phyloP scores from a whole-genome alignment of 2,797 vertebrate species.

The Myripristis murdjan region DNA sequence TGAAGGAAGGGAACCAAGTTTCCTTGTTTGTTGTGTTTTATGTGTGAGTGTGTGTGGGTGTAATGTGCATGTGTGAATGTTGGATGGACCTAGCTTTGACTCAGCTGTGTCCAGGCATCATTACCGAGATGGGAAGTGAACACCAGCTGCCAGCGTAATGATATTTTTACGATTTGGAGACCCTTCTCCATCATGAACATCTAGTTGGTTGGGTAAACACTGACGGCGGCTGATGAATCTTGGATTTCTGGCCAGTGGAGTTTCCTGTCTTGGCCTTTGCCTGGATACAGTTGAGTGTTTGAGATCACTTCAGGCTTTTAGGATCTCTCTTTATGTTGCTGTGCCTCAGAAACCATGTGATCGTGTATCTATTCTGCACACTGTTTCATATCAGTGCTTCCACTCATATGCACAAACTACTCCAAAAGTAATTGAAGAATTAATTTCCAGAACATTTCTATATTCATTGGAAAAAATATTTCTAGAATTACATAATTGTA shows the following conservation, averaged over 20 bases:
- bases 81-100: slow-evolving; percentile 34
- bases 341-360: slow-evolving; percentile 73
- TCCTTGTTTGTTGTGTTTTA: slow-evolving; percentile 25
- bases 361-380: slow-evolving; percentile 41
- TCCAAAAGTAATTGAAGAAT: slow-evolving; percentile 41
- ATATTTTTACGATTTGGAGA: background rate
- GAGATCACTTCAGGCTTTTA: slow-evolving; percentile 72
- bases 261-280: slow-evolving; percentile 46
- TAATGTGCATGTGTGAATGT: slow-evolving; percentile 10
- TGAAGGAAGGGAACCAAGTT: slow-evolving; percentile 42
- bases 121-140: slow-evolving; percentile 42
- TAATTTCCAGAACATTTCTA: slow-evolving; percentile 36
- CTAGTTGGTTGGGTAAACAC: background rate
- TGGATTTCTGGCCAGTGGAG: slow-evolving; percentile 5
- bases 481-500: background rate
- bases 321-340: slow-evolving; percentile 52
- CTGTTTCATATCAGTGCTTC: slow-evolving; percentile 61
- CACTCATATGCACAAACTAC: slow-evolving; percentile 62
- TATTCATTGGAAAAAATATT: slow-evolving; percentile 17
- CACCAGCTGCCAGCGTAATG: slow-evolving; percentile 27
- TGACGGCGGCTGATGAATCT: background rate
- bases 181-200: background rate
- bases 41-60: slow-evolving; percentile 12
- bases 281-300: slow-evolving; percentile 34
- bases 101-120: slow-evolving; percentile 32